Base-by-base conservation (phyloP, 2,113 vertebrate species). In the Gadus macrocephalus region DNA sequence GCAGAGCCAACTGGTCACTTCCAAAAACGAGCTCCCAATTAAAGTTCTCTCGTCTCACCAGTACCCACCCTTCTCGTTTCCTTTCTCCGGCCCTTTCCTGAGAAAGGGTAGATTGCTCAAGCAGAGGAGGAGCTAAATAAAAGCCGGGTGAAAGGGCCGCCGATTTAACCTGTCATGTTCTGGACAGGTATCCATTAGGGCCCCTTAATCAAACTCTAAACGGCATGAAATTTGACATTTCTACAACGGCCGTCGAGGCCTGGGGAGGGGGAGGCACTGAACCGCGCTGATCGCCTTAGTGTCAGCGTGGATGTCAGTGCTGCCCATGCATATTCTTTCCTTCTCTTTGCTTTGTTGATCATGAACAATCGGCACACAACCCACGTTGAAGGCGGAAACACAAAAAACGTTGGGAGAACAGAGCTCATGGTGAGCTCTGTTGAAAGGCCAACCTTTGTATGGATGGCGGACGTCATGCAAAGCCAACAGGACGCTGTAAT, bases 201-300 rank as follows among this genome's bases (percentile, higher is more conserved):
- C 70, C 73, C 83, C 86, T 89, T 91, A 89, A 88, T 90, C 83
- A 86, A 78, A 88, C 83, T 89, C 86, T 87, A 84, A 84, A 82
- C 69, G 79, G 84, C 88, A 90, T 91, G 89, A 92, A 49, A 91
- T 91, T 93, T 87, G 83, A 90, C 89, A 90, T 91, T 49, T 91
- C 88, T 88, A 85, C 83, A 74, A 77, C 78, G 64, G 68, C 70
- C 72, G 70, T 63, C 69, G 66, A 69, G 73, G 76, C 42, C 11
- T 9, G 8, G 42, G 42, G 42, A 61, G 55, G 16, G 64, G 70
- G 78, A 79, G 38, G 74, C 83, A 78, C 31, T 77, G 83, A 82
- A 77, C 72, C 81, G 81, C 70, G 62, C 56, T 66, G 84, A 75
- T 68, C 65, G 64, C 78, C 65, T 73, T 73, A 77, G 12, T 17